Evolutionary conservation across 2,113 vertebrate genomes (phyloP), one percentile per base, ranked within the genome.

Genomic region (Rhinichthys klamathensis): DNA sequence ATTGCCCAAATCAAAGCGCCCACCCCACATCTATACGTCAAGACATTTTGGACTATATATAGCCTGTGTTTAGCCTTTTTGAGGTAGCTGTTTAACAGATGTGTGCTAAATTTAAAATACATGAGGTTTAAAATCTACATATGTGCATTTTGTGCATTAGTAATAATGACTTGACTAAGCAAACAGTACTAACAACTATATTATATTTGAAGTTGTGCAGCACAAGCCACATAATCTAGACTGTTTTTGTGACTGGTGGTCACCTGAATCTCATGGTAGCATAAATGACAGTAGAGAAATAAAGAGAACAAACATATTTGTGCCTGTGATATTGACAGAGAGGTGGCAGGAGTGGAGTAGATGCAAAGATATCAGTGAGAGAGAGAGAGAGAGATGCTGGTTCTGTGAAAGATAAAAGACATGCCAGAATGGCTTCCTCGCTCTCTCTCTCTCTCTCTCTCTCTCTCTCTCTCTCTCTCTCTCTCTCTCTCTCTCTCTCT

Each of bases 381-480:
- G 6, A 54, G 27, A 35, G 46, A 4, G 13, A 51, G 23, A 35
- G 41, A 35, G 67, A 41, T 63, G 74, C 63, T 56, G 35, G 1
- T 56, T 67, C 49, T 32, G 21, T 51, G 54, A 54, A 84, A 81
- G 60, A 89, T 86, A 70, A 67, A 84, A 60, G 15, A 63, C 72
- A 49, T 82, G 78, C 82, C 69, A 81, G 69, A 70, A n/a, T 84
- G 54, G 15, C 12, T 58, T 16, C 73, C 60, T 2, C 38, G 2
- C 38, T 41, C 38, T 41, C 8, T 41, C 38, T 41, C 38, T 41
- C 38, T 41, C 38, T 41, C 38, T 41, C 38, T 41, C 38, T 41
- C 7, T 38, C 38, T 38, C 38, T 38, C 38, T 38, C 38, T 38
- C 38, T 38, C 38, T 38, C 38, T 38, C 38, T 38, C 38, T 38